Percentiles rank a stretch among this genome's conserved stretches.
phyloP scores from a whole-genome alignment of 1,140 invertebrate genomes.

The Leptinotarsa defecta region DNA sequence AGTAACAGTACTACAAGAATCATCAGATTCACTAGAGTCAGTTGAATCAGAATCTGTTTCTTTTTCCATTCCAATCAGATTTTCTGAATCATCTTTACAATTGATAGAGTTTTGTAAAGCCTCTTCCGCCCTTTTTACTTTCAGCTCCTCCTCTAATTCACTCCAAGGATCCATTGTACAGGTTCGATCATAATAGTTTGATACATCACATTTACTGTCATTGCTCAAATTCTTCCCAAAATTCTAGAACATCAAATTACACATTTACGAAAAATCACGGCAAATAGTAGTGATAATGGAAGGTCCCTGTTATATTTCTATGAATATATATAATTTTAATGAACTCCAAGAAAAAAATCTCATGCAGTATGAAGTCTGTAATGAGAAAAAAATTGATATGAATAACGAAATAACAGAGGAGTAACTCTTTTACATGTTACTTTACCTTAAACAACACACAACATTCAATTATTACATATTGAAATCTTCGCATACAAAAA shows the following conservation, averaged over 20 bases:
- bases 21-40: background rate
- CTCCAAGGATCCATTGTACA: slow-evolving; percentile 33
- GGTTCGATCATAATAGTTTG: slow-evolving; percentile 30
- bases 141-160: slow-evolving; percentile 29
- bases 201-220: slow-evolving; percentile 20
- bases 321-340: too few species aligned
- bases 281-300: too few species aligned
- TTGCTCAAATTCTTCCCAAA: background rate
- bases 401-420: too few species aligned
- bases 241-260: background rate
- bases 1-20: background rate
- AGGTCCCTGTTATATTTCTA: too few species aligned
- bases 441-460: too few species aligned
- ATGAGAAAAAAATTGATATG: too few species aligned
- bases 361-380: too few species aligned
- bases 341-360: too few species aligned
- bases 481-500: too few species aligned
- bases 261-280: too few species aligned
- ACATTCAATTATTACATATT: too few species aligned
- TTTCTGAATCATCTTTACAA: slow-evolving; percentile 3
- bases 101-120: slow-evolving; percentile 3
- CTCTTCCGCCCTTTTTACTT: slow-evolving; percentile 21
- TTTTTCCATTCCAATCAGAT: background rate
- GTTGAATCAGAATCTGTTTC: background rate
- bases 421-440: too few species aligned